Evolutionary conservation across 1,140 invertebrate genomes (phyloP), one percentile per base, ranked within the genome.

Genomic region (Thalassaphorura encarpata): DNA sequence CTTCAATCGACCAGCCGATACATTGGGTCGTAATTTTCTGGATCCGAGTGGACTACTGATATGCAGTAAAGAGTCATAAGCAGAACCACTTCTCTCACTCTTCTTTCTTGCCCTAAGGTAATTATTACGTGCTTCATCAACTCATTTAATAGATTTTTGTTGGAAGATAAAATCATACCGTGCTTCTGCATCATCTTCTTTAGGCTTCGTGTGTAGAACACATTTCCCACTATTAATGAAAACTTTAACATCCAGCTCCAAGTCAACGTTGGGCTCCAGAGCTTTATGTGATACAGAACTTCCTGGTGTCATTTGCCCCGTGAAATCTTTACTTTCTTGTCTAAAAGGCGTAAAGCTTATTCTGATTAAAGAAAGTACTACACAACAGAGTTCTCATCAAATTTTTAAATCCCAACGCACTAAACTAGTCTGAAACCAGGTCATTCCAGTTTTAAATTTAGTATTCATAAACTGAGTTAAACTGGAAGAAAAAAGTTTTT

Each of bases 141-240:
- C 81, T 48, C 89, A 87, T 39, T 89, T 85, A 56, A 75, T 79
- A 0, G 73, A 19, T 72, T 93, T 95, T n/a, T n/a, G n/a, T n/a
- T n/a, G n/a, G n/a, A n/a, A n/a, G n/a, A 36, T n/a, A 36, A 11
- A 36, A n/a, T 39, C 21, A 19, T 52, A 42, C 19, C 43, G 31
- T 16, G 42, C 3, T 5, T 54, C 57, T 23, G 29, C 41, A 6
- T 84, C 81, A 47, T 89, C 87, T 39, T 89, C 85, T 56, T 76
- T 79, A 0, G 73, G 23, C 72, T 93, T 95, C 0, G 92, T 95
- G 72, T 97, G 92, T 2, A 98, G 75, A 26, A 95, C 89, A 74
- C 93, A 97, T 73, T 96, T 94, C 1, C 93, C 94, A 66, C 89
- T 92, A 69, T 95, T 95, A 49, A 98, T 94, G 55, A 94, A 81